Percentiles rank a stretch among this genome's conserved stretches.
Conservation (phyloP, 2,888 invertebrate genomes). For the Meganola albula region DNA sequence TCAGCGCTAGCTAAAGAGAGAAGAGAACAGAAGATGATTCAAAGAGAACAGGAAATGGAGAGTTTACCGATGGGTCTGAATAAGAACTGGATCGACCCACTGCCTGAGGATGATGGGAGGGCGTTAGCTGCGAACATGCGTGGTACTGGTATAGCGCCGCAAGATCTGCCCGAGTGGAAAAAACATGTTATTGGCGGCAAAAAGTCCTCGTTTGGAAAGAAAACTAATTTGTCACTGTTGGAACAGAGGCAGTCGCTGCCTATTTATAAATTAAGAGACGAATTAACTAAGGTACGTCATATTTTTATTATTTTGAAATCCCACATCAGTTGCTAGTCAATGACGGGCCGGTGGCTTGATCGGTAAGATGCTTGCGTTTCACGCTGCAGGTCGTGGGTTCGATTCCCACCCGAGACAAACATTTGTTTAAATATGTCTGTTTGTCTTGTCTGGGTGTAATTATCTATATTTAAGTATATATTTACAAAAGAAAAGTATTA, state of each 20-base stretch:
- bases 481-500: too few species aligned
- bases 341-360: too few species aligned
- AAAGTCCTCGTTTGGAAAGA: conserved; percentile 98
- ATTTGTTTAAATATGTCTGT: too few species aligned
- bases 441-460: too few species aligned
- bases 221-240: conserved; percentile 94
- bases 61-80: conserved; percentile 85
- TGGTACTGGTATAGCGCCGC: conserved; percentile 88
- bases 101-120: conserved; percentile 88
- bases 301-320: conserved; percentile 1
- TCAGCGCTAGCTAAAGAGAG: conserved; percentile 98
- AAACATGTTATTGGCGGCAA: conserved; percentile 98
- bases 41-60: conserved; percentile 93
- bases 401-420: too few species aligned
- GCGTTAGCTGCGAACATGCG: conserved; percentile 87
- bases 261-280: conserved; percentile 96
- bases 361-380: too few species aligned
- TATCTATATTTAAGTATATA: too few species aligned
- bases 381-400: too few species aligned
- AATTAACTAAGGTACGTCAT: conserved; percentile 87
- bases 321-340: too few species aligned
- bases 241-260: conserved; percentile 98
- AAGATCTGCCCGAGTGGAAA: conserved; percentile 99
- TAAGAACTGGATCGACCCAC: conserved; percentile 97
- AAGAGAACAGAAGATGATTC: conserved; percentile 97